Conservation (phyloP, 2,113 vertebrate species). For the Colius striatus region DNA sequence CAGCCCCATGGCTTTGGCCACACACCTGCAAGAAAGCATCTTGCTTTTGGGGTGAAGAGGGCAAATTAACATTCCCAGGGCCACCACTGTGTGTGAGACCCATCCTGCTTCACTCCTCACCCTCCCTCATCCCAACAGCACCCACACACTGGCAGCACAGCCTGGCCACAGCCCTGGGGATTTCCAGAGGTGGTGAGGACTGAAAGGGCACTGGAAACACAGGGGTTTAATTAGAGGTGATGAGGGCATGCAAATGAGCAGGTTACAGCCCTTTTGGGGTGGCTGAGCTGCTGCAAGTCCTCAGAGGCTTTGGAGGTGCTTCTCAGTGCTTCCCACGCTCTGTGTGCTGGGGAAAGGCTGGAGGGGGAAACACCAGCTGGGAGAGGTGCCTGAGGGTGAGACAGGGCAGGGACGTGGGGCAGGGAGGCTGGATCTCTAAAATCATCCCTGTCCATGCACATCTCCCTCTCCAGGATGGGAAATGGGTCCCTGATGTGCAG, state of each 20-base stretch:
- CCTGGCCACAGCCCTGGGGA: neutral
- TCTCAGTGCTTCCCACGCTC: neutral
- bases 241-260: neutral
- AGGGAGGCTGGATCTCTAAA: neutral
- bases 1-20: neutral
- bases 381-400: rapidly evolving
- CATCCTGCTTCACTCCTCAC: neutral
- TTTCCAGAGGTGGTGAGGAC: neutral
- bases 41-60: neutral
- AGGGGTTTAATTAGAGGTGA: neutral
- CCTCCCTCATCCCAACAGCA: rapidly evolving
- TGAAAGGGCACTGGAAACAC: neutral
- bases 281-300: neutral
- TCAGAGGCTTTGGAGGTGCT: neutral
- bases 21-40: neutral
- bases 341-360: rapidly evolving
- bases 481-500: rapidly evolving
- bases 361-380: neutral
- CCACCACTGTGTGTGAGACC: neutral
- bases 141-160: too few relatives aligned
- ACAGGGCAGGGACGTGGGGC: neutral
- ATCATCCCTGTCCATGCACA: rapidly evolving
- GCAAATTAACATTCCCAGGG: rapidly evolving
- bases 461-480: neutral
- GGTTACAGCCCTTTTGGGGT: neutral